Evolutionary conservation across 2,113 vertebrate species (phyloP), one percentile per base, ranked within the genome.

Genomic region (Scartelaos histophorus): DNA sequence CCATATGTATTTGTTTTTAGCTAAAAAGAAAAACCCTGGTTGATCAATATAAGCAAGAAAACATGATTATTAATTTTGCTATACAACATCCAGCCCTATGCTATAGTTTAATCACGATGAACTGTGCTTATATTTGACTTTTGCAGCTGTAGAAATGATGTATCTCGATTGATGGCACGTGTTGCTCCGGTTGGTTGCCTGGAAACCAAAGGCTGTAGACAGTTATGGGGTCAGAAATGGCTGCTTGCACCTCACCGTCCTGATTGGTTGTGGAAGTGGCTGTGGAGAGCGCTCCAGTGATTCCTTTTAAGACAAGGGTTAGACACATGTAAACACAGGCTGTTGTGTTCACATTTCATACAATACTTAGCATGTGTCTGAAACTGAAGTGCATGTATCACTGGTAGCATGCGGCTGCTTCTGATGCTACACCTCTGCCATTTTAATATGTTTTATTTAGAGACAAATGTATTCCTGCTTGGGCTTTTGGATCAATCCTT

Each of bases 161-260:
- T 10, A 3, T 0, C 17, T 38, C 1, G 34, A 38, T 62, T 62
- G 25, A 38, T 12, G 17, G 34, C 60, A 35, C 12, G 2, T 45
- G 64, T 66, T 38, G 29, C 61, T 43, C 12, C 11, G n/a, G 38
- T 46, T 15, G 13, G 38, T 66, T 66, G 64, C 64, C 19, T 66
- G 64, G 64, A 17, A 66, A 66, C 64, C 9, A 45, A 38, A 66
- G 12, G n/a, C 22, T 66, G 38, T 16, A 66, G 64, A 46, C 34
- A 65, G 19, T 13, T n/a, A 38, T 46, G 19, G 35, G 64, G 64
- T 21, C 38, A 66, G n/a, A 22, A 66, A 43, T 22, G 34, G 16
- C 61, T 43, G 29, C 35, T 43, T 11, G 29, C 61, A 64, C 25
- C 61, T 35, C 13, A 29, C 24, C 15, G 57, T 13, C 57, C 57